Evolutionary conservation across 2,113 vertebrate genomes (phyloP).

Genomic region (Meriones unguiculatus): DNA sequence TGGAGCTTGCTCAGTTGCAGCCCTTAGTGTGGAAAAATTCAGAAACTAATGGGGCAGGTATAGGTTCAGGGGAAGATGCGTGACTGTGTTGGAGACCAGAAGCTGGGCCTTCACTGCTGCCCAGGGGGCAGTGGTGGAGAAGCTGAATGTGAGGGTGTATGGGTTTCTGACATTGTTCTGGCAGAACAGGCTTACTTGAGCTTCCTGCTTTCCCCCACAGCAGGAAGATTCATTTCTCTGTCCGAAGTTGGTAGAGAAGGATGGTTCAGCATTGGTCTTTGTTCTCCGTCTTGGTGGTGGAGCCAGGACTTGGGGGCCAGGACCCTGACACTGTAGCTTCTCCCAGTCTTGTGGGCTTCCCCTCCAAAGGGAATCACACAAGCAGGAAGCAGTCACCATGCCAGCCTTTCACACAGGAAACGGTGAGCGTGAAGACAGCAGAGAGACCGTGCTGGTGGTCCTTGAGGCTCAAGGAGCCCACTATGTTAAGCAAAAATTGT

Average conservation of each 20-base stretch:
- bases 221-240: neutral
- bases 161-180: neutral
- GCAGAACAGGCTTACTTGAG: neutral
- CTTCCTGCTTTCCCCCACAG: neutral
- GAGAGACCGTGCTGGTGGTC: neutral
- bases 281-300: neutral
- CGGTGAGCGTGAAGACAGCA: no score
- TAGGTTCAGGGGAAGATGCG: neutral
- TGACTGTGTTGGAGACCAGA: neutral
- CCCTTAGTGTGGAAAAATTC: neutral
- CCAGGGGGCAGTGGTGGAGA: neutral
- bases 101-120: neutral
- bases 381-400: neutral
- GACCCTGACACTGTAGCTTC: neutral
- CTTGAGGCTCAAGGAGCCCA: neutral
- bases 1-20: neutral
- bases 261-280: neutral
- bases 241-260: neutral
- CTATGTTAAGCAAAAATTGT: neutral
- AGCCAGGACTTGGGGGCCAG: neutral
- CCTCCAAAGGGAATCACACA: neutral
- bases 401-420: no score
- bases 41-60: neutral
- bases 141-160: fast-evolving
- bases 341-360: neutral